Base-by-base conservation (phyloP, 2,797 vertebrate genomes). In the Neostethus bicornis region DNA sequence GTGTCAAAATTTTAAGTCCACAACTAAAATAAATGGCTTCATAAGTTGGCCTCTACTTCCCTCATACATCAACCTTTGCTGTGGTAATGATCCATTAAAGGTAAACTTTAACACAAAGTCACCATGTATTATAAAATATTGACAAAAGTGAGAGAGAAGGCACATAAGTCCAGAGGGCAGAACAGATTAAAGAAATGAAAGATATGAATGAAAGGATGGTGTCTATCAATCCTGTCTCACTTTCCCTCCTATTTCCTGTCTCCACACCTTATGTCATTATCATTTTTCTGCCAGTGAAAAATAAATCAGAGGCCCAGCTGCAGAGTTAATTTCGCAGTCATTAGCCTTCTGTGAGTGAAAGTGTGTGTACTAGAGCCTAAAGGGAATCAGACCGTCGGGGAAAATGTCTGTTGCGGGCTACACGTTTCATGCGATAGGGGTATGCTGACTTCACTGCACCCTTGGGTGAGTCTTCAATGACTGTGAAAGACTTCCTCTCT, bases 281-380 rank as follows among this genome's bases (percentile, higher is more conserved):
- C 48, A 31, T 71, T 61, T 57, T 16, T 64, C 54, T 49, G 29
- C 73, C 31, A 51, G 31, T 58, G 57, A 66, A 51, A 58, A 70
- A 73, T 63, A 38, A 73, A 70, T 60, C 52, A 51, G 51, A 60
- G 45, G 25, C 48, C 48, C 41, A 59, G 39, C 53, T 54, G 21
- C 43, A 24, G 31, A 63, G 55, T 68, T 78, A 48, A 75, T 76
- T 76, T 72, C 51, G 52, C 39, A 46, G 37, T 49, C 29, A 65
- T 53, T 73, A 5, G 14, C 3, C 20, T 7, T 1, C 0, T 58
- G 24, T 32, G 51, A 2, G 31, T 34, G 51, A 52, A 37, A 24
- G 45, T 34, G 51, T 45, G 21, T 60, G 28, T 35, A 19, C 42
- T 43, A 29, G 38, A 41, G 50, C 39, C 32, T 34, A 55, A 41